Evolutionary conservation across 2,888 invertebrate species (phyloP).

Genomic region (Ephialtes manifestator): DNA sequence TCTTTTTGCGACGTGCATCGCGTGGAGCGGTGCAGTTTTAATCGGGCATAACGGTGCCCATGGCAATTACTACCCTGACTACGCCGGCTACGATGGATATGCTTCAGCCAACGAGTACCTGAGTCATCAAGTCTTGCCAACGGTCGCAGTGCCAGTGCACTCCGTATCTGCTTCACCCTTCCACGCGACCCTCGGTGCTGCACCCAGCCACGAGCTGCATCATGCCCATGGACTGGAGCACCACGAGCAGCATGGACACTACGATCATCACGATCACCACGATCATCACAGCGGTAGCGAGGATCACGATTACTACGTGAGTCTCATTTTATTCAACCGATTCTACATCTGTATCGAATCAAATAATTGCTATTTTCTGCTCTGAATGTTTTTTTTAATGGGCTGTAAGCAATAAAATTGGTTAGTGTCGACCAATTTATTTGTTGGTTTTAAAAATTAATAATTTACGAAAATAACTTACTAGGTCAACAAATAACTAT

Average conservation of each 20-base stretch:
- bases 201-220: slow-evolving; percentile 72
- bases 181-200: slow-evolving; percentile 73
- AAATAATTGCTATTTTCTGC: not conserved
- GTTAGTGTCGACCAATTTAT: too few species aligned
- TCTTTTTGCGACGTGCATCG: slow-evolving; percentile 74
- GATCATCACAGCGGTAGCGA: slow-evolving; percentile 76
- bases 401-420: too few species aligned
- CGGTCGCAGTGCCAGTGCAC: slow-evolving; percentile 83
- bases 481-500: too few species aligned
- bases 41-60: slow-evolving; percentile 78
- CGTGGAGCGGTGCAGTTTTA: slow-evolving; percentile 79
- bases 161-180: slow-evolving; percentile 83
- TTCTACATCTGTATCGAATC: slow-evolving; percentile 3
- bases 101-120: slow-evolving; percentile 75
- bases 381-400: not conserved
- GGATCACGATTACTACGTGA: slow-evolving; percentile 84
- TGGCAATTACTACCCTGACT: slow-evolving; percentile 79
- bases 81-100: slow-evolving; percentile 81
- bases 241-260: slow-evolving; percentile 56
- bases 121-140: slow-evolving; percentile 81
- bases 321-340: slow-evolving; percentile 60
- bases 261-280: slow-evolving; percentile 66
- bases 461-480: too few species aligned
- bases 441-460: too few species aligned
- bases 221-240: slow-evolving; percentile 71